phyloP scores from a whole-genome alignment of 2,797 vertebrate species.

The Esox masquinongy region DNA sequence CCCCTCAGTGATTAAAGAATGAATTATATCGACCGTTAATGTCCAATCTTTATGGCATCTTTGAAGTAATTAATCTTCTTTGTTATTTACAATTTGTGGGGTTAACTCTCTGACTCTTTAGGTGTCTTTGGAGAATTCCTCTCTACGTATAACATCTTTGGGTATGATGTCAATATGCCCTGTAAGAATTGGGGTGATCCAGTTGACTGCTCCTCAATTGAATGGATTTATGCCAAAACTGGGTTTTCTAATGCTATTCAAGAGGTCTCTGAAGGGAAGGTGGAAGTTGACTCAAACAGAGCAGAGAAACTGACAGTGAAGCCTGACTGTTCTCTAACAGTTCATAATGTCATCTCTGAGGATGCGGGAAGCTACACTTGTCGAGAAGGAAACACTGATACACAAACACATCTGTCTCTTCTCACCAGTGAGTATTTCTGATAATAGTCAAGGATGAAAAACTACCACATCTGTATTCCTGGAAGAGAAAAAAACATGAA shows the following conservation, averaged over 20 bases:
- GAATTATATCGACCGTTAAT: neutral
- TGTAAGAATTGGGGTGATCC: neutral
- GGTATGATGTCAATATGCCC: neutral
- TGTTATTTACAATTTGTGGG: neutral
- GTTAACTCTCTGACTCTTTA: neutral
- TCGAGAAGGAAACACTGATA: neutral
- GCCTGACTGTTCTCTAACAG: conserved; percentile 11
- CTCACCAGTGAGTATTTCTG: conserved; percentile 10
- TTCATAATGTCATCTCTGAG: neutral
- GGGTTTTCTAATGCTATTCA: neutral
- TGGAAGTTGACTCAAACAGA: conserved; percentile 1
- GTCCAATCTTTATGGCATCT: neutral
- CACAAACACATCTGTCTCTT: neutral
- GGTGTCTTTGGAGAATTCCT: neutral
- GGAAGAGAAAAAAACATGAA: neutral
- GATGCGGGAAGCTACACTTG: conserved; percentile 13
- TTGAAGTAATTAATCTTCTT: neutral
- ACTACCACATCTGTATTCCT: neutral
- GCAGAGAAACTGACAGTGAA: conserved; percentile 9
- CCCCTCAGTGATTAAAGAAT: too few species aligned
- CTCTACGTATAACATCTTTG: too few species aligned
- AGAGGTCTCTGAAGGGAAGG: neutral
- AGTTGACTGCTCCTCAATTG: conserved; percentile 9
- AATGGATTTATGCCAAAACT: neutral
- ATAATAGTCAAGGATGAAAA: neutral